A percentile compares a stretch with the other conserved stretches of the same genome.
Conservation (phyloP, 2,888 invertebrate genomes). For the Polia nebulosa region DNA sequence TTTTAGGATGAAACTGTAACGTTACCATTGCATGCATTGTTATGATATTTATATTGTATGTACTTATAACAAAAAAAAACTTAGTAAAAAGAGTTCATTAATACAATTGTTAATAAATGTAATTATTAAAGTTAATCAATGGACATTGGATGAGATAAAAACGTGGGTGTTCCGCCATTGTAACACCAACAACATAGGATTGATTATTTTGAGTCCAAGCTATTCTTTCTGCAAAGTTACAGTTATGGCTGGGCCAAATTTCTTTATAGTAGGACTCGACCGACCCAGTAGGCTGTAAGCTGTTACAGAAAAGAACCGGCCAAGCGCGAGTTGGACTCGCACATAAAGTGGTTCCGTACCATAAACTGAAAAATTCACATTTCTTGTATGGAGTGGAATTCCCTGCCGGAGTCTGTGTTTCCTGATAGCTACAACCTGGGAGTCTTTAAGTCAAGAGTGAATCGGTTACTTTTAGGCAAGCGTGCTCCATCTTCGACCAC, state of each 20-base stretch:
- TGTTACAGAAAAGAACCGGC: background rate
- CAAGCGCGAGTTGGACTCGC: no score
- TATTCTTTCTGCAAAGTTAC: slow-evolving; percentile 17
- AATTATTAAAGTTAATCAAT: slow-evolving; percentile 13
- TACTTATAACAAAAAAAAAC: background rate
- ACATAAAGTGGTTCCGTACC: no score
- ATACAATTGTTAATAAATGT: slow-evolving; percentile 10
- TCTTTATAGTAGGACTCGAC: background rate
- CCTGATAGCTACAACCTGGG: no score
- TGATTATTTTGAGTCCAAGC: slow-evolving; percentile 20
- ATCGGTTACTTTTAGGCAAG: no score
- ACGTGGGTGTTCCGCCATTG: slow-evolving; percentile 22
- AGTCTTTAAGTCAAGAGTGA: no score
- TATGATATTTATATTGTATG: background rate
- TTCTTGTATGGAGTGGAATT: no score
- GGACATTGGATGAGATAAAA: background rate
- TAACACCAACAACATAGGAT: background rate
- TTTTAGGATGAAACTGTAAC: background rate
- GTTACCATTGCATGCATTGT: no score
- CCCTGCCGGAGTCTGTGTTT: no score
- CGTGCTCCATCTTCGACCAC: no score
- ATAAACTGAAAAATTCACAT: no score
- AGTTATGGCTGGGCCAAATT: slow-evolving; percentile 9
- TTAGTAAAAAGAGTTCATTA: slow-evolving; percentile 22
- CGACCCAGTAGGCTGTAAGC: slow-evolving; percentile 1